phyloP scores from a whole-genome alignment of 1,140 invertebrate species.

The Harpegnathos saltator region DNA sequence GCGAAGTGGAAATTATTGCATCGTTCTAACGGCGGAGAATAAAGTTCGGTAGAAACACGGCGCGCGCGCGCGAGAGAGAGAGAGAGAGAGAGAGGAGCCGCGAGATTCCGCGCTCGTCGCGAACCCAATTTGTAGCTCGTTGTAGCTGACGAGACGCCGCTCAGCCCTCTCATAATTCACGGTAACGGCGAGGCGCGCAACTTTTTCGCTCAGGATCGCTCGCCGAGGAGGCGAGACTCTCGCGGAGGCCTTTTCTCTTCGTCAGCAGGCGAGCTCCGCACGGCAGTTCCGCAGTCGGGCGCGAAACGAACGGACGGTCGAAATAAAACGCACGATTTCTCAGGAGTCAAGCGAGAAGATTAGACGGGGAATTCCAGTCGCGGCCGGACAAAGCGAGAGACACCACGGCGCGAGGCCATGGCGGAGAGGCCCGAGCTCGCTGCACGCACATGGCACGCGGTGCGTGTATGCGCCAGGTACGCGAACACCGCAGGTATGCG shows the following conservation, averaged over 20 bases:
- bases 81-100: not conserved
- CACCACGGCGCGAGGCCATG: no score
- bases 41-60: not conserved
- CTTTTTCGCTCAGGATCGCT: no score
- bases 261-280: no score
- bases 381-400: no score
- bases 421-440: not conserved
- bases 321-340: no score
- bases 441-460: not conserved
- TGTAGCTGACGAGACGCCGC: not conserved
- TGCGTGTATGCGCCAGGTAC: not conserved
- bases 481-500: not conserved
- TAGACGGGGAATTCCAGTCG: not conserved
- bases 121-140: not conserved
- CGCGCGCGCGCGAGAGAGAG: not conserved
- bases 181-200: no score
- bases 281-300: no score
- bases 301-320: no score
- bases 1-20: constrained; percentile 44
- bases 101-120: constrained; percentile 16
- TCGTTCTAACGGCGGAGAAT: constrained; percentile 26
- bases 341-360: not conserved
- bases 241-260: no score
- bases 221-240: no score
- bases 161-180: no score